Evolutionary conservation across 1,140 invertebrate species (phyloP).

Genomic region (Hyles euphorbiae): DNA sequence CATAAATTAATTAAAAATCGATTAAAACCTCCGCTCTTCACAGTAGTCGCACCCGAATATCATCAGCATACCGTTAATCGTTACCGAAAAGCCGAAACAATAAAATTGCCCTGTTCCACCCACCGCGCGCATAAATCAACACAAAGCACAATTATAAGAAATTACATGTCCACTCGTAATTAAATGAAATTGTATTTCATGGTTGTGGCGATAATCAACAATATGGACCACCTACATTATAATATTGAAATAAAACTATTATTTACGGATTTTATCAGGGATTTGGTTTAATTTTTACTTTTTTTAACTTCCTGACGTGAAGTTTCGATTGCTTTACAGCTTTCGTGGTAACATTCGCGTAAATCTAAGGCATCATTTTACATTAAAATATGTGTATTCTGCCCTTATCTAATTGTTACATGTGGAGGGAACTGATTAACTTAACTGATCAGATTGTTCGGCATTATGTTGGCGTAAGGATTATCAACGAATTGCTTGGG

Average conservation of each 20-base stretch:
- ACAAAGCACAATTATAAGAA: constrained; percentile 54
- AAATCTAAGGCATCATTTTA: too few species aligned
- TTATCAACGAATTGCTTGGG: too few species aligned
- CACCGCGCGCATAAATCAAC: constrained; percentile 48
- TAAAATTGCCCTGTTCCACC: constrained; percentile 42
- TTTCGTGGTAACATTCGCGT: not conserved
- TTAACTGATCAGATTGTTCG: too few species aligned
- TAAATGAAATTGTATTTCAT: constrained; percentile 36
- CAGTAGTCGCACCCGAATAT: constrained; percentile 2
- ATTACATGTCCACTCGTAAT: constrained; percentile 42
- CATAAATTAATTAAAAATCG: too few species aligned
- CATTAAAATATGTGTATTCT: too few species aligned
- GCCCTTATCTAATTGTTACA: too few species aligned
- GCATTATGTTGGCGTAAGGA: too few species aligned
- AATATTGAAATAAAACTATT: too few species aligned
- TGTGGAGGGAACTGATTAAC: too few species aligned
- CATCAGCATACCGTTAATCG: constrained; percentile 24
- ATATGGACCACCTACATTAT: constrained; percentile 36
- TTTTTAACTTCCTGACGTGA: too few species aligned
- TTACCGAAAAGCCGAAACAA: constrained; percentile 39
- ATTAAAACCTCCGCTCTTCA: not conserved
- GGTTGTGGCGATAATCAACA: constrained; percentile 44
- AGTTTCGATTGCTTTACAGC: not conserved
- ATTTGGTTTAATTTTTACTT: too few species aligned
- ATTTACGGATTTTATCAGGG: too few species aligned